phyloP scores from a whole-genome alignment of 2,113 vertebrate genomes.

The Eleginops maclovinus region DNA sequence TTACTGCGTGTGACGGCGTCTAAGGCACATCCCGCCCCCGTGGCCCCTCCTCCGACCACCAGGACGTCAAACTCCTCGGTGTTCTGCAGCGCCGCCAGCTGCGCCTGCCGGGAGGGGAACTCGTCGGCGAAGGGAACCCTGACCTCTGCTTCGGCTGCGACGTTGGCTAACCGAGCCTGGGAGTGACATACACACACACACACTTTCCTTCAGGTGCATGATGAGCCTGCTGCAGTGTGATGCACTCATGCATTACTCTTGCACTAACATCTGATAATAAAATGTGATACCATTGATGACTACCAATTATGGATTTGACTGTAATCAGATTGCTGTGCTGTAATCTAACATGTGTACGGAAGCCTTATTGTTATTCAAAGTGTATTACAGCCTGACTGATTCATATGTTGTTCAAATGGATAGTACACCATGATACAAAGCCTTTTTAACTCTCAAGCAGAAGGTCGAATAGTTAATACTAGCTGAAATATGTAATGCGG shows the following conservation, averaged over 20 bases:
- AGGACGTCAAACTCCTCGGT: constrained; percentile 90
- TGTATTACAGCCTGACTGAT: too few relatives aligned
- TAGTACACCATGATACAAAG: too few relatives aligned
- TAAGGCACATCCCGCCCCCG: constrained; percentile 94
- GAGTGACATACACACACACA: constrained; percentile 8
- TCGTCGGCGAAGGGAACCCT: constrained; percentile 69
- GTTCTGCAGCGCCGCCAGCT: constrained; percentile 82
- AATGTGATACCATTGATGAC: constrained; percentile 38
- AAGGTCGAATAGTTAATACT: too few relatives aligned
- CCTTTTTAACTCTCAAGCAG: too few relatives aligned
- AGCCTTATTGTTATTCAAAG: not conserved
- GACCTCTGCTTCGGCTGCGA: constrained; percentile 86
- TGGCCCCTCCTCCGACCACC: constrained; percentile 94
- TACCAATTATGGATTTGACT: constrained; percentile 47
- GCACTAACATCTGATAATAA: constrained; percentile 12
- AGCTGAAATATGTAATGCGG: too few relatives aligned
- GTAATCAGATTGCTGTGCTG: constrained; percentile 8
- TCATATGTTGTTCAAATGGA: too few relatives aligned
- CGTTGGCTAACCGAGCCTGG: constrained; percentile 84
- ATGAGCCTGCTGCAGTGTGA: not conserved
- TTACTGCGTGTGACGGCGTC: constrained; percentile 94
- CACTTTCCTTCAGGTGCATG: constrained; percentile 29
- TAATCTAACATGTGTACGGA: not conserved
- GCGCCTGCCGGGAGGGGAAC: constrained; percentile 87
- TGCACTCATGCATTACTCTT: constrained; percentile 2